phyloP scores from a whole-genome alignment of 92 coral and sea anemone species.

The Palythoa grandiflora region DNA sequence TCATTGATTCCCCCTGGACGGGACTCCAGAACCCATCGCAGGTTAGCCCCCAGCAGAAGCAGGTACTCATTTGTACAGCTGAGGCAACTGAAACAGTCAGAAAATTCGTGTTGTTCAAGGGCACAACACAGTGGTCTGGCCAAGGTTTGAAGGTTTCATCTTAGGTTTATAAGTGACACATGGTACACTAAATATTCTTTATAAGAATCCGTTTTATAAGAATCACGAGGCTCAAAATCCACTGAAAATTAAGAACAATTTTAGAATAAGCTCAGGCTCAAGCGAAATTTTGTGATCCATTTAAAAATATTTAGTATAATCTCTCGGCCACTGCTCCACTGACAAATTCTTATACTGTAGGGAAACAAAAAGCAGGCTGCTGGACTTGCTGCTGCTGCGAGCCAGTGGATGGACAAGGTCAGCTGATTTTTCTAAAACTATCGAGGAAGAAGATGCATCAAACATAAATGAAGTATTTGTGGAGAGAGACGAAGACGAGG shows the following conservation, averaged over 20 bases:
- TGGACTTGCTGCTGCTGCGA: constrained; percentile 76
- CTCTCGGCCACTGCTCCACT: neutral
- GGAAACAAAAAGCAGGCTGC: constrained; percentile 62
- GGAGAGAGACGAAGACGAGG: neutral
- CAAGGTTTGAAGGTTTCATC: neutral
- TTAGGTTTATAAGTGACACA: neutral
- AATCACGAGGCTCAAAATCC: no score
- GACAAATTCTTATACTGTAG: constrained; percentile 31
- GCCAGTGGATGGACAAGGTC: constrained; percentile 79
- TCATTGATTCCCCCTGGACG: no score
- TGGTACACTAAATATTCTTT: no score
- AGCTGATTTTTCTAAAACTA: neutral
- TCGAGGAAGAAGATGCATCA: constrained; percentile 23
- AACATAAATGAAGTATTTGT: neutral
- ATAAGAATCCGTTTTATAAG: no score
- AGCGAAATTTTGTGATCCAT: no score
- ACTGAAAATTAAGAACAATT: no score
- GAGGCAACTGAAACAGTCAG: neutral
- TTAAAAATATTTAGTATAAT: no score
- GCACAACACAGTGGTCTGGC: neutral
- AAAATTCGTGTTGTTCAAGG: no score
- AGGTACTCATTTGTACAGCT: neutral
- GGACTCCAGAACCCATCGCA: no score
- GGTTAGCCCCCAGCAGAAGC: no score
- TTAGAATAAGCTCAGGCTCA: no score